These are phyloP conservation scores for Halyomorpha halys DNA, from an alignment of 1,140 invertebrate species.

Conservation along the genomic window DNA sequence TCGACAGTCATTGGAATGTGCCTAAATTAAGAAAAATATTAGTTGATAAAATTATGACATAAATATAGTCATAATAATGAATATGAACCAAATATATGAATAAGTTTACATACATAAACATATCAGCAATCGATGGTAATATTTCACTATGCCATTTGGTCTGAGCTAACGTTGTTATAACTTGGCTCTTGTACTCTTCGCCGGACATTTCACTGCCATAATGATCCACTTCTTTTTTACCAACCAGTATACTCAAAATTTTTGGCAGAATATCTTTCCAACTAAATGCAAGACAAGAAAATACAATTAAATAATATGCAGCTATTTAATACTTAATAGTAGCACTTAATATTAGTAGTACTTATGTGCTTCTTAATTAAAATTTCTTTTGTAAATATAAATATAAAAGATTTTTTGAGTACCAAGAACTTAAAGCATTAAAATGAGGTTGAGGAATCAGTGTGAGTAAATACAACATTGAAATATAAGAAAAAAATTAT, in stretches of 20 bases:
- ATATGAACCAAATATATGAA: background rate
- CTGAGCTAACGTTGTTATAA: slow-evolving; percentile 38
- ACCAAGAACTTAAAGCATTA: too few relatives aligned
- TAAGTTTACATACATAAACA: slow-evolving; percentile 40
- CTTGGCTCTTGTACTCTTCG: slow-evolving; percentile 38
- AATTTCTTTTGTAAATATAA: too few relatives aligned
- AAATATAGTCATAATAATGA: background rate
- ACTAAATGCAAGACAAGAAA: slow-evolving; percentile 29
- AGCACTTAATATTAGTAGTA: too few relatives aligned
- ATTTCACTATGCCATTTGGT: slow-evolving; percentile 35
- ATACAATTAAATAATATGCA: too few relatives aligned
- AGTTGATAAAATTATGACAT: too few relatives aligned
- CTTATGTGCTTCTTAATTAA: too few relatives aligned
- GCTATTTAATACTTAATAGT: too few relatives aligned
- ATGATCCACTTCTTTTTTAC: slow-evolving; percentile 37
- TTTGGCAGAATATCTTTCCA: slow-evolving; percentile 43
- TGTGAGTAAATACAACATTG: too few relatives aligned
- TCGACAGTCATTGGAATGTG: slow-evolving; percentile 35
- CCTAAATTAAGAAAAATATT: slow-evolving; percentile 33
- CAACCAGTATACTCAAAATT: slow-evolving; percentile 38
- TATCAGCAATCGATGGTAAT: slow-evolving; percentile 38
- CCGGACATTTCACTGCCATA: slow-evolving; percentile 37
- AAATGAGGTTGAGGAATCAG: too few relatives aligned
- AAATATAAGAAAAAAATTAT: too few relatives aligned
- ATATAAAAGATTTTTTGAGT: too few relatives aligned